A percentile compares a stretch with the other conserved stretches of the same genome.
These are phyloP conservation scores for Trachemys scripta DNA, from an alignment of 2,113 vertebrate genomes.

Conservation along the genomic window DNA sequence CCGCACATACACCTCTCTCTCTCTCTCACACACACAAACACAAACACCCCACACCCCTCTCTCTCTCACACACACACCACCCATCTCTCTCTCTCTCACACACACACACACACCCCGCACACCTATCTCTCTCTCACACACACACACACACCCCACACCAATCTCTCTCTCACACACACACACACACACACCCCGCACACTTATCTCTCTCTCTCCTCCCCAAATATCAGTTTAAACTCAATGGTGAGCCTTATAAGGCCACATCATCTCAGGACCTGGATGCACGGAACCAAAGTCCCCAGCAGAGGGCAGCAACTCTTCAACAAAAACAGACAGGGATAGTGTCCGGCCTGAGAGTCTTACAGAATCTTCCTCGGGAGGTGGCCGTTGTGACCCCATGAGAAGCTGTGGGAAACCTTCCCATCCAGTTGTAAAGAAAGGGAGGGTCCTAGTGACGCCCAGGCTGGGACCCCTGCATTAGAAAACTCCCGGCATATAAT, in stretches of 20 bases:
- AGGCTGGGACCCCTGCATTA: neutral
- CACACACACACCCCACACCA: too few species aligned
- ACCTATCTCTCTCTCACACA: too few species aligned
- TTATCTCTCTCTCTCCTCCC: too few species aligned
- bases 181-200: too few species aligned
- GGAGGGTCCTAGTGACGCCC: neutral
- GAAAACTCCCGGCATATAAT: neutral
- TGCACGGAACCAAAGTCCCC: neutral
- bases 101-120: too few species aligned
- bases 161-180: too few species aligned
- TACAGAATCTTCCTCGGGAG: neutral
- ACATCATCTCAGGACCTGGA: neutral
- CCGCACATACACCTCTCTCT: too few species aligned
- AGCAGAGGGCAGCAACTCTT: neutral
- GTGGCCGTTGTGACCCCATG: neutral
- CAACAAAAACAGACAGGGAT: neutral
- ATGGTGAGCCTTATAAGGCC: neutral
- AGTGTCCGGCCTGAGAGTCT: neutral
- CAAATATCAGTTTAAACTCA: neutral
- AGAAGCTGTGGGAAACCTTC: neutral
- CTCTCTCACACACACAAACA: neutral
- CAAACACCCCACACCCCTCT: too few species aligned
- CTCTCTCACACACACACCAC: neutral
- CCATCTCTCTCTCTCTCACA: fast-evolving
- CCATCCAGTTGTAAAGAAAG: neutral